A percentile compares a stretch with the other conserved stretches of the same genome.
phyloP scores from a whole-genome alignment of 1,140 invertebrate species.

The Drosophila pseudoobscura region DNA sequence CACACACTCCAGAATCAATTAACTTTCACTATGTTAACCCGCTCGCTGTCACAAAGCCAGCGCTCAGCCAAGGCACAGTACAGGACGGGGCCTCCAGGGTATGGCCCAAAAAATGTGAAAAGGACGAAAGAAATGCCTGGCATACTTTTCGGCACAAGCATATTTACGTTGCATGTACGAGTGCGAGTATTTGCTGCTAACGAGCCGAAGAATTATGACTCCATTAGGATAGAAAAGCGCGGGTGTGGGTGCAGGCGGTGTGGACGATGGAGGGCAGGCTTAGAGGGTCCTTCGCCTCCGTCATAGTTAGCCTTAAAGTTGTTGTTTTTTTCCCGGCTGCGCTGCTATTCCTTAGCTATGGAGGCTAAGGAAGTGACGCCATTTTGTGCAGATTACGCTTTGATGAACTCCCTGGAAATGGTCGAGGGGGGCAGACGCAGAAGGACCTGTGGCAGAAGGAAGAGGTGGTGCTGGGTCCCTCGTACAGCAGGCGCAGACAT shows the following conservation, averaged over 20 bases:
- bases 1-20: constrained; percentile 19
- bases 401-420: constrained; percentile 64
- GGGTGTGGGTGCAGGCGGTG: constrained; percentile 1
- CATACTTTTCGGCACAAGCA: constrained; percentile 67
- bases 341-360: constrained; percentile 27
- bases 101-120: constrained; percentile 60
- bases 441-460: not conserved
- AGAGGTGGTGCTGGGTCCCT: not conserved
- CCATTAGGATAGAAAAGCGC: constrained; percentile 53
- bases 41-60: not conserved
- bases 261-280: not conserved
- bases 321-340: constrained; percentile 9
- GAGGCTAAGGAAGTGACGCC: constrained; percentile 70
- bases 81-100: constrained; percentile 29
- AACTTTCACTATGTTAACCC: constrained; percentile 13
- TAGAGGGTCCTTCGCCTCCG: constrained; percentile 8
- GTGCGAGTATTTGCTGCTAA: constrained; percentile 64
- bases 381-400: constrained; percentile 81
- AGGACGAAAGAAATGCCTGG: constrained; percentile 68
- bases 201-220: constrained; percentile 81
- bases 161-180: constrained; percentile 70
- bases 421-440: not conserved
- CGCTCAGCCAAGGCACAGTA: not conserved
- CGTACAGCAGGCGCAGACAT: constrained; percentile 24
- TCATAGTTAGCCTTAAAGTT: constrained; percentile 77